These are phyloP conservation scores for Cheilinus undulatus DNA, from an alignment of 2,113 vertebrate species.

Conservation along the genomic window DNA sequence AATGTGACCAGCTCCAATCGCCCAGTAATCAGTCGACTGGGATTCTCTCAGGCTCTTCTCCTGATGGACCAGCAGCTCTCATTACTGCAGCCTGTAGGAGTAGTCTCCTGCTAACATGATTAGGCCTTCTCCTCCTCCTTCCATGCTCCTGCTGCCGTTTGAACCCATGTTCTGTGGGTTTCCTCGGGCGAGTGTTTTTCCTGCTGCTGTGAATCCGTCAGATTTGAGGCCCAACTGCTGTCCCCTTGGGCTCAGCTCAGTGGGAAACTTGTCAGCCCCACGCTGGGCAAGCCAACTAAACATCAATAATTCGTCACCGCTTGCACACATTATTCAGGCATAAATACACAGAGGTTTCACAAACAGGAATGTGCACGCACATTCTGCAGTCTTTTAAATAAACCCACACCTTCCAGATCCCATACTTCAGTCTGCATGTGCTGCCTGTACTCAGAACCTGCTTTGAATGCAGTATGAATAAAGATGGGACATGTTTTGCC, in stretches of 20 bases:
- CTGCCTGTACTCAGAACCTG: no score
- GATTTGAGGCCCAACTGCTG: slow-evolving; percentile 9
- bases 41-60: no score
- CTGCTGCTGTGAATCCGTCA: slow-evolving; percentile 11
- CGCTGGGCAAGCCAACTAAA: background rate
- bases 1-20: no score
- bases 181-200: slow-evolving; percentile 7
- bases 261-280: slow-evolving; percentile 2
- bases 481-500: no score
- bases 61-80: no score
- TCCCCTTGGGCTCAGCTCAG: slow-evolving; percentile 21
- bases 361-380: background rate
- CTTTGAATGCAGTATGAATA: no score
- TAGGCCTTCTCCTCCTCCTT: background rate
- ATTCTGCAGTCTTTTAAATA: no score
- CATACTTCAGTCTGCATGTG: no score
- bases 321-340: background rate
- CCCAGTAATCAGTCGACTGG: no score
- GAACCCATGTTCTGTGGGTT: background rate
- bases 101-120: no score
- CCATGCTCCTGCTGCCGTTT: background rate
- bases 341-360: background rate
- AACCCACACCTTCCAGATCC: no score
- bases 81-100: no score
- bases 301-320: slow-evolving; percentile 10